A percentile compares a stretch with the other conserved stretches of the same genome.
Conservation (phyloP, 2,888 invertebrate genomes). For the Orthosia gracilis region DNA sequence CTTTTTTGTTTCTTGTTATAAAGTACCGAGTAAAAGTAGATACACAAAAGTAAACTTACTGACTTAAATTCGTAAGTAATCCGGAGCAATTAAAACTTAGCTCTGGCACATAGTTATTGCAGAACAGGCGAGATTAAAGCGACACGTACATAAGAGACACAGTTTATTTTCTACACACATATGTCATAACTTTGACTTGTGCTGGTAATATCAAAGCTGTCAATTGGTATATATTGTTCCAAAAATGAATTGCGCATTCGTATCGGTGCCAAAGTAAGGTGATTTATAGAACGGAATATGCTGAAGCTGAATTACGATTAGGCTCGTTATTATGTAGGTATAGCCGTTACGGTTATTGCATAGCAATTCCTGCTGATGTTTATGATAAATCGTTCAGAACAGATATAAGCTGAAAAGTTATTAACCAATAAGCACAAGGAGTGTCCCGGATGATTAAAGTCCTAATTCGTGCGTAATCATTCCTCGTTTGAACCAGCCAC, state of each 20-base stretch:
- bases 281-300: conserved; percentile 17
- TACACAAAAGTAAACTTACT: conserved; percentile 23
- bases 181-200: background rate
- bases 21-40: conserved; percentile 14
- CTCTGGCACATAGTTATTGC: conserved; percentile 23
- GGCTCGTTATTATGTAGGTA: too few relatives aligned
- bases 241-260: conserved; percentile 9
- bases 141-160: background rate
- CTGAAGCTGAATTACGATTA: background rate
- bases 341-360: too few relatives aligned
- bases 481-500: background rate
- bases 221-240: conserved; percentile 1
- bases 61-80: conserved; percentile 44
- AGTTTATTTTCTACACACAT: conserved; percentile 9
- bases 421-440: background rate
- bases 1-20: conserved; percentile 26
- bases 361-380: too few relatives aligned
- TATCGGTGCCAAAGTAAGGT: conserved; percentile 10
- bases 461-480: background rate
- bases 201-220: background rate
- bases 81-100: conserved; percentile 72
- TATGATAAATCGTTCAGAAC: background rate
- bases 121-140: conserved; percentile 29
- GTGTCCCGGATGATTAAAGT: background rate
- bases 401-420: background rate